phyloP scores from a whole-genome alignment of 2,113 vertebrate species.

The Piaya cayana region DNA sequence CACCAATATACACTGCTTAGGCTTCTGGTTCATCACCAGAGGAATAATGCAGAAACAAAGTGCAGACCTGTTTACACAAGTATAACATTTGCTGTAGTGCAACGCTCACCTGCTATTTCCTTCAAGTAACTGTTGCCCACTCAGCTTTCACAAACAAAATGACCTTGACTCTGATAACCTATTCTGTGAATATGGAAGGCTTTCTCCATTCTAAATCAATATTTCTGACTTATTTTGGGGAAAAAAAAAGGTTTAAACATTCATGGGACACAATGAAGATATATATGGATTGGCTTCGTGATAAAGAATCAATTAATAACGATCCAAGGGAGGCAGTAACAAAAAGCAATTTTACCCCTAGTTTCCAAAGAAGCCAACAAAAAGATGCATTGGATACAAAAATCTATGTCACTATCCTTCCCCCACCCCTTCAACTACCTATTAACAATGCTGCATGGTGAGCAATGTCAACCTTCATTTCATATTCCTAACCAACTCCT shows the following conservation, averaged over 20 bases:
- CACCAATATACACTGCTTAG: neutral
- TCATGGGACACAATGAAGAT: conserved; percentile 4
- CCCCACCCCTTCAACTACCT: neutral
- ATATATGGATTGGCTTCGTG: conserved; percentile 10
- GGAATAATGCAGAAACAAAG: neutral
- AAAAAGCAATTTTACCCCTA: conserved; percentile 13
- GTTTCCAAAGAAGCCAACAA: conserved; percentile 4
- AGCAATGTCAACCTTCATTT: neutral
- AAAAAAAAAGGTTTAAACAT: neutral
- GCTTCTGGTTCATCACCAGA: neutral
- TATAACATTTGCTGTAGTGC: neutral
- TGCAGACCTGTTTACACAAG: neutral
- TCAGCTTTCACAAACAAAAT: neutral
- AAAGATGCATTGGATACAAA: conserved; percentile 4
- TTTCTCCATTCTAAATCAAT: neutral
- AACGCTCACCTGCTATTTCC: neutral
- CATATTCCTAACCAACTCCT: neutral
- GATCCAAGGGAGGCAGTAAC: conserved; percentile 12
- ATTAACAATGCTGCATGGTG: neutral
- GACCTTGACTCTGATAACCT: conserved; percentile 6
- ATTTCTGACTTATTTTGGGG: conserved; percentile 15
- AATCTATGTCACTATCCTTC: neutral
- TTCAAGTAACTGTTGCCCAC: neutral
- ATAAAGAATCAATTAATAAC: conserved; percentile 56
- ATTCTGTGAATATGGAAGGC: neutral